Evolutionary conservation across 2,888 invertebrate species (phyloP).

Genomic region (Harmothoe impar): DNA sequence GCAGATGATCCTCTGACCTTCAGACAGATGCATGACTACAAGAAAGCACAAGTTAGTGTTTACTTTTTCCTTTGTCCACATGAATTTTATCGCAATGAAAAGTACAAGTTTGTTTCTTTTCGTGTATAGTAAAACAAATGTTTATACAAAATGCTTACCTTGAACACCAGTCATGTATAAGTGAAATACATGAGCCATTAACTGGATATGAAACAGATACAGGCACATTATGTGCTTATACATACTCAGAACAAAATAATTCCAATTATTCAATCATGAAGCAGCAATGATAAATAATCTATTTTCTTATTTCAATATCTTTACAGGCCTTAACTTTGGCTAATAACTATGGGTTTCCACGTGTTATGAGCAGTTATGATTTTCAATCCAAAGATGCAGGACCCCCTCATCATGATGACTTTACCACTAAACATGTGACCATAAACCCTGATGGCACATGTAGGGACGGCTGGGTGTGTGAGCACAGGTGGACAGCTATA

Average conservation of each 20-base stretch:
- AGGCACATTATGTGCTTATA: too few species aligned
- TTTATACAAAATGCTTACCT: too few species aligned
- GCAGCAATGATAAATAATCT: too few species aligned
- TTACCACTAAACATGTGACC: constrained; percentile 63
- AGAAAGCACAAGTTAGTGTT: constrained; percentile 5
- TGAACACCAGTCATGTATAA: too few species aligned
- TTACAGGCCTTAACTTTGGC: constrained; percentile 91
- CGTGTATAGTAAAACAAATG: too few species aligned
- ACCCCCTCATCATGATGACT: constrained; percentile 59
- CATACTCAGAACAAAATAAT: too few species aligned
- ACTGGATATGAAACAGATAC: too few species aligned
- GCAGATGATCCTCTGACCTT: constrained; percentile 64
- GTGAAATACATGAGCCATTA: too few species aligned
- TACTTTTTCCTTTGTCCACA: constrained; percentile 74
- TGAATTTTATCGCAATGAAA: too few species aligned
- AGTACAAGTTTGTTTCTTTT: too few species aligned
- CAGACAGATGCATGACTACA: background rate
- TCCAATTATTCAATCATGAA: too few species aligned
- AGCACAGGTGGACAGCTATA: constrained; percentile 46
- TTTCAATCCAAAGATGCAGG: constrained; percentile 84
- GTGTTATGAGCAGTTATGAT: constrained; percentile 93
- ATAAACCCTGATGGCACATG: constrained; percentile 86
- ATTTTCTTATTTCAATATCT: too few species aligned
- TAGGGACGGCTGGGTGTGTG: constrained; percentile 80
- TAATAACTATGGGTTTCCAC: constrained; percentile 85